Evolutionary conservation across 2,888 invertebrate species (phyloP), one percentile per base, ranked within the genome.

Genomic region (Drosophila fungiperda): DNA sequence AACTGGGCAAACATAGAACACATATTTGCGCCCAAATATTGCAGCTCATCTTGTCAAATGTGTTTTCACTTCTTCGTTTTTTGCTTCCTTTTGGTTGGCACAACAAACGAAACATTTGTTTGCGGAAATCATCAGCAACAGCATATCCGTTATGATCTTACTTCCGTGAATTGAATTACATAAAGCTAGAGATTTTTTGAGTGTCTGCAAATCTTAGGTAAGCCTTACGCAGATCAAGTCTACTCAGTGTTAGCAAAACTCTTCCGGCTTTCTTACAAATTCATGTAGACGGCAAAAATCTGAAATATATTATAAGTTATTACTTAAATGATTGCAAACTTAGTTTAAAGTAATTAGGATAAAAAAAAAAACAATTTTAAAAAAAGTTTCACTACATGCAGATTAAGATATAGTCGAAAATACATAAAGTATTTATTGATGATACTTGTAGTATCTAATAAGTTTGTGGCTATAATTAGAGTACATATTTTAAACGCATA

Each of bases 91-190:
- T 59, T 75, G 77, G 83, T 83, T 82, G 72, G 71, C 63, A 66
- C 74, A 82, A 80, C 86, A 80, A 82, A 76, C 82, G 73, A 87
- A 87, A 84, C 82, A 87, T 87, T 88, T 88, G 87, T 80, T 84
- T 86, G 86, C 86, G 86, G 88, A 88, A 88, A 88, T 86, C 82
- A 86, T 87, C 79, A 86, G 78, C 87, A 84, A 82, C 83, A 83
- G 80, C 88, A 77, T 80, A 74, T 87, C 84, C 88, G 79, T 78
- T 77, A 77, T 76, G 82, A 76, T 72, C 82, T 83, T 71, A 57
- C 68, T 67, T 76, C 68, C 54, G 64, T 36, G 50, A 61, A 38
- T 29, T n/a, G 29, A n/a, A n/a, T 26, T 52, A 35, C 68, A 59
- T 63, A 68, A 61, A 66, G 42, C 52, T 20, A 23, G 11, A 42